Percentiles rank a stretch among this genome's conserved stretches.
Conservation (phyloP, 1,140 invertebrate genomes). For the Dysdera silvatica region DNA sequence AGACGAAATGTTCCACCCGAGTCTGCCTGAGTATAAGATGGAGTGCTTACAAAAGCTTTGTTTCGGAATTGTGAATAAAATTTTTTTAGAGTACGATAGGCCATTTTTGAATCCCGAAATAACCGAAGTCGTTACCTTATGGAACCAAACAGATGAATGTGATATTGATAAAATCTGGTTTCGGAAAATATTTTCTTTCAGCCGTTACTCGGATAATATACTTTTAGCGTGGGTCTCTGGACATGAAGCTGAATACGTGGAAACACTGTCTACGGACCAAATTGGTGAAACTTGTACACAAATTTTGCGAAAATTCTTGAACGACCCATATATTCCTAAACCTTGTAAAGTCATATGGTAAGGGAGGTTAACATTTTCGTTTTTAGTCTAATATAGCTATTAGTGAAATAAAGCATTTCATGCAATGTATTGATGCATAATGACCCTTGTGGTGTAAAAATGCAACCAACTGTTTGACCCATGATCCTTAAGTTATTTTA, state of each 20-base stretch:
- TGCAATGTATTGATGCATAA: no score
- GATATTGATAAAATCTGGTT: constrained; percentile 55
- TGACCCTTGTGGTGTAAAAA: no score
- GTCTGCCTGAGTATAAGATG: constrained; percentile 70
- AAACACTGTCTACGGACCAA: constrained; percentile 62
- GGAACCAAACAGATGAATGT: constrained; percentile 51
- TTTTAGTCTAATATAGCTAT: background rate
- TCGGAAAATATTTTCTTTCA: constrained; percentile 89
- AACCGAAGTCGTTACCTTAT: constrained; percentile 75
- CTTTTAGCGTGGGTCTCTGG: constrained; percentile 67
- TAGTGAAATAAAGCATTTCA: no score
- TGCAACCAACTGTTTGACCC: no score
- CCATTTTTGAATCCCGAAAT: constrained; percentile 72
- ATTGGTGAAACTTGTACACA: constrained; percentile 57
- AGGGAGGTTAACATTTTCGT: background rate
- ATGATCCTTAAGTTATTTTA: no score
- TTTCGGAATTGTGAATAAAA: constrained; percentile 89
- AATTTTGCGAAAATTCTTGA: constrained; percentile 40
- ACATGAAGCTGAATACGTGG: constrained; percentile 64
- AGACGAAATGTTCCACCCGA: constrained; percentile 69
- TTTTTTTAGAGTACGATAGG: constrained; percentile 78
- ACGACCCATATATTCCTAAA: constrained; percentile 31
- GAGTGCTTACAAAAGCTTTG: constrained; percentile 74
- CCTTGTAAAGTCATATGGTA: constrained; percentile 30
- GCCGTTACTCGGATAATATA: constrained; percentile 48